phyloP scores from a whole-genome alignment of 2,113 vertebrate species.

The Bos javanicus region DNA sequence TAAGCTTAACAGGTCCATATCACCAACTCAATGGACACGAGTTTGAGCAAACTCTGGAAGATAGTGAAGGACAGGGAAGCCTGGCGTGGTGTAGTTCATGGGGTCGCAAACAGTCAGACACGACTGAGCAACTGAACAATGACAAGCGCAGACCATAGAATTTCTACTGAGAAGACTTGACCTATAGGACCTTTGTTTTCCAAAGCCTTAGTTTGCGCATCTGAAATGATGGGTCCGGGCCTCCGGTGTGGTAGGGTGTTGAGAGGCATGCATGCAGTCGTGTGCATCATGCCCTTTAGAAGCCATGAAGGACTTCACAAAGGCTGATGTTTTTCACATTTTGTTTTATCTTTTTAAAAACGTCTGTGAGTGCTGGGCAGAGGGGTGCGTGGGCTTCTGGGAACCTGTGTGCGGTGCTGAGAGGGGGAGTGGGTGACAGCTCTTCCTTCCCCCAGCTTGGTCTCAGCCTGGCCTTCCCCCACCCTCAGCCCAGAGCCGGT shows the following conservation, averaged over 20 bases:
- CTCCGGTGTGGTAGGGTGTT: neutral
- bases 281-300: neutral
- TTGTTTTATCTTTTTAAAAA: slow-evolving; percentile 35
- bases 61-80: neutral
- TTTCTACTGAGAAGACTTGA: neutral
- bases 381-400: slow-evolving; percentile 37
- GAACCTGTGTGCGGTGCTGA: neutral
- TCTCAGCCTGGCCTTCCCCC: slow-evolving; percentile 67
- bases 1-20: neutral
- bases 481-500: slow-evolving; percentile 81
- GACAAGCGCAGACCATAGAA: neutral
- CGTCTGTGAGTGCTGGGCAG: neutral
- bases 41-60: neutral
- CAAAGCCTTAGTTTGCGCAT: neutral
- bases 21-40: neutral
- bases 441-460: slow-evolving; percentile 43
- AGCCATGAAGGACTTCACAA: neutral
- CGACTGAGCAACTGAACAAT: neutral
- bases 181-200: neutral
- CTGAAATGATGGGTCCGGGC: neutral
- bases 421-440: slow-evolving; percentile 41
- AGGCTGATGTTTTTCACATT: slow-evolving; percentile 4
- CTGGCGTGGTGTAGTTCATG: neutral
- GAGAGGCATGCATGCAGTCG: neutral
- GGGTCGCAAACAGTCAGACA: neutral